phyloP scores from a whole-genome alignment of 1,140 invertebrate species.

The Nautilus pompilius region DNA sequence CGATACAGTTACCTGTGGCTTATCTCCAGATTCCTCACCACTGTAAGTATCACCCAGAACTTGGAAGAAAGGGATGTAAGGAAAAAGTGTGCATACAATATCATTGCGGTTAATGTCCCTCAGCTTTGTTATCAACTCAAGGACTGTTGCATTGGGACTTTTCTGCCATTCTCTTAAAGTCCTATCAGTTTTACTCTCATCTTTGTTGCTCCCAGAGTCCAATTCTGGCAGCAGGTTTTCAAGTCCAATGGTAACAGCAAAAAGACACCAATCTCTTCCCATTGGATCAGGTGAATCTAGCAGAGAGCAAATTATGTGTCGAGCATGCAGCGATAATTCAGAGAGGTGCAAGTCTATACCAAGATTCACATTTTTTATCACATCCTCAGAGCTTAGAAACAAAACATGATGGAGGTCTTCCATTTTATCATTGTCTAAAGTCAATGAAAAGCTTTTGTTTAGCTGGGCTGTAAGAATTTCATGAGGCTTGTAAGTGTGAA shows the following conservation, averaged over 20 bases:
- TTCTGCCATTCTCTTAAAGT: constrained; percentile 58
- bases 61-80: constrained; percentile 56
- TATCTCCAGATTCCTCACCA: constrained; percentile 29
- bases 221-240: constrained; percentile 59
- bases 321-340: constrained; percentile 58
- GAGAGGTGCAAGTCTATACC: constrained; percentile 60
- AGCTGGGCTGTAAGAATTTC: constrained; percentile 60
- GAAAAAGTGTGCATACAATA: constrained; percentile 57
- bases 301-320: constrained; percentile 60
- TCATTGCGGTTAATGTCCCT: constrained; percentile 59
- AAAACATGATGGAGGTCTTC: constrained; percentile 70
- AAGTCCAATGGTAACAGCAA: constrained; percentile 72
- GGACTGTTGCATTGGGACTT: constrained; percentile 53
- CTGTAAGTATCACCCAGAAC: constrained; percentile 39
- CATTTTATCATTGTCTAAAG: constrained; percentile 60
- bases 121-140: constrained; percentile 57
- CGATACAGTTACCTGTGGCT: constrained; percentile 32
- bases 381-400: constrained; percentile 64
- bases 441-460: constrained; percentile 26
- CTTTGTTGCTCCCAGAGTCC: constrained; percentile 51
- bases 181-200: constrained; percentile 56
- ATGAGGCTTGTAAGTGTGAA: constrained; percentile 64
- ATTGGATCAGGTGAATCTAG: constrained; percentile 76
- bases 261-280: constrained; percentile 78
- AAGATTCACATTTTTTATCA: constrained; percentile 50